Percentiles rank a stretch among this genome's conserved stretches.
phyloP scores from a whole-genome alignment of 2,888 invertebrate genomes.

The Caradrina kadenii region DNA sequence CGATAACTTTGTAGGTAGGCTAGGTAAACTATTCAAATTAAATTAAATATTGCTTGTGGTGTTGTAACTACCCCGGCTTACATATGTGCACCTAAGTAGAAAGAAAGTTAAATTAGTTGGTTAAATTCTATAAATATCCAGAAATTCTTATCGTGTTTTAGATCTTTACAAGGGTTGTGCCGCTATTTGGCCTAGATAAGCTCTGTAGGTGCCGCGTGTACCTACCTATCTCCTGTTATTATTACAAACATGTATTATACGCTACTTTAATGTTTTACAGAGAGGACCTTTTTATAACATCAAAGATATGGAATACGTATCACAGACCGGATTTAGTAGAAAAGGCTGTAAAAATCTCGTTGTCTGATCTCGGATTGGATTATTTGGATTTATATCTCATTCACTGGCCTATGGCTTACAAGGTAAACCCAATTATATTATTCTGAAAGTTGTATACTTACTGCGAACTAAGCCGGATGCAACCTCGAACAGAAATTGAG shows the following conservation, averaged over 20 bases:
- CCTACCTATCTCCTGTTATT: conserved; percentile 16
- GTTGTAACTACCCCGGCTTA: neutral
- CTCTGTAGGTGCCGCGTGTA: conserved; percentile 1
- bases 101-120: conserved; percentile 33
- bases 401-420: conserved; percentile 96
- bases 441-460: conserved; percentile 54
- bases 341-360: conserved; percentile 91
- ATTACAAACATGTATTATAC: conserved; percentile 29
- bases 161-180: conserved; percentile 33
- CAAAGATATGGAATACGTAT: conserved; percentile 93
- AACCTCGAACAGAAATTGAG: conserved; percentile 43
- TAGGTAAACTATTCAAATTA: neutral
- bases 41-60: neutral
- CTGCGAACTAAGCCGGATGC: conserved; percentile 35
- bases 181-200: conserved; percentile 37
- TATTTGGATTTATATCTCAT: conserved; percentile 96
- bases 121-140: conserved; percentile 31
- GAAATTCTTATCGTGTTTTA: conserved; percentile 39
- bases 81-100: conserved; percentile 11
- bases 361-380: conserved; percentile 92
- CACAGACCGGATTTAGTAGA: conserved; percentile 92
- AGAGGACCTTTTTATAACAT: conserved; percentile 92
- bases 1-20: neutral
- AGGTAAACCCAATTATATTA: conserved; percentile 84
- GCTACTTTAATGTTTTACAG: conserved; percentile 59